Evolutionary conservation across 2,888 invertebrate genomes (phyloP).

Genomic region (Scaeva pyrastri): DNA sequence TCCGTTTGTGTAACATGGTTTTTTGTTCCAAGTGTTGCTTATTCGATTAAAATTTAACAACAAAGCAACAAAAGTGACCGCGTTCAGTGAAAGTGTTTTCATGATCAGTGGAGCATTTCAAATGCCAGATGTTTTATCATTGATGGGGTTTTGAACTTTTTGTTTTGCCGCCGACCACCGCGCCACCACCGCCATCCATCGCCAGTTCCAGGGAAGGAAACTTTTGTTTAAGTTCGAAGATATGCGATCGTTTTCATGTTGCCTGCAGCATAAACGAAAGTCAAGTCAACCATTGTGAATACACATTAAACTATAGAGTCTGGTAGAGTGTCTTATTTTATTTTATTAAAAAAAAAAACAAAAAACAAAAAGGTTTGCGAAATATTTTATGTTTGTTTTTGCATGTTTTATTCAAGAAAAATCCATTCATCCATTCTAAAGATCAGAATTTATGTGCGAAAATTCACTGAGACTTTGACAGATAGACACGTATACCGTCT

Average conservation of each 20-base stretch:
- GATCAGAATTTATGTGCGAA: no score
- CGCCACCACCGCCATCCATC: no score
- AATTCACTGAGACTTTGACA: no score
- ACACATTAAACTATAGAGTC: no score
- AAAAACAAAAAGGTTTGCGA: no score
- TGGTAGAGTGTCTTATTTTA: no score
- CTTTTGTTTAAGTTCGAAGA: neutral
- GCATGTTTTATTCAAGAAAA: no score
- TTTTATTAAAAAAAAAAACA: no score
- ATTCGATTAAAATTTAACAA: slow-evolving; percentile 4
- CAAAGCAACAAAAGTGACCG: neutral
- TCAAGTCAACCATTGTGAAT: neutral
- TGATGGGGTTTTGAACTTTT: neutral
- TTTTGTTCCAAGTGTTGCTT: neutral
- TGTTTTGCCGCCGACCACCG: neutral
- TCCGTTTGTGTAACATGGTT: neutral
- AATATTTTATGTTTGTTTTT: no score
- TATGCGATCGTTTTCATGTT: neutral
- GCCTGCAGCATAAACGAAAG: neutral
- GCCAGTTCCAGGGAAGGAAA: neutral
- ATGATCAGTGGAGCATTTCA: slow-evolving; percentile 25
- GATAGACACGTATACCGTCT: no score
- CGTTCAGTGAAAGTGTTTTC: slow-evolving; percentile 52
- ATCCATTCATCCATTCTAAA: no score
- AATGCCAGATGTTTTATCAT: slow-evolving; percentile 25